Conservation (phyloP, 1,140 invertebrate genomes). For the Ceratosolen solmsi region DNA sequence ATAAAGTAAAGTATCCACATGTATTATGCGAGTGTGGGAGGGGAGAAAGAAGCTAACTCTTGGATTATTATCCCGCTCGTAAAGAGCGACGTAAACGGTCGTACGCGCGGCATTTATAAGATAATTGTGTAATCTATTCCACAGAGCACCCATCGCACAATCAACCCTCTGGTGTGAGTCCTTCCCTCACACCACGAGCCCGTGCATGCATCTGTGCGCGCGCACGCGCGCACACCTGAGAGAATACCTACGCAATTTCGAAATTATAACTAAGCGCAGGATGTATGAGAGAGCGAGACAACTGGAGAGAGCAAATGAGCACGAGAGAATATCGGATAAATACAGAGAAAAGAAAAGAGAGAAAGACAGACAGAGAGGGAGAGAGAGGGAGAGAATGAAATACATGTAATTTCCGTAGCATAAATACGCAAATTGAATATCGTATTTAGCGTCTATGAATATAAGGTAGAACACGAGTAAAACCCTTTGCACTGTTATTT, state of each 20-base stretch:
- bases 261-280: conserved; percentile 20
- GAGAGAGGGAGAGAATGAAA: conserved; percentile 1
- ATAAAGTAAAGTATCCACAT: too few relatives aligned
- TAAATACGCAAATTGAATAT: conserved; percentile 53
- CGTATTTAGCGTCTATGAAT: conserved; percentile 26
- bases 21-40: background rate
- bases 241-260: background rate
- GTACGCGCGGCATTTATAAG: conserved; percentile 64
- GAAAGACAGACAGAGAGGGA: background rate
- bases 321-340: background rate
- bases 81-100: conserved; percentile 53
- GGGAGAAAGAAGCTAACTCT: conserved; percentile 50
- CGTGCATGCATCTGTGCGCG: background rate
- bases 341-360: background rate
- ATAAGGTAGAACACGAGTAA: background rate
- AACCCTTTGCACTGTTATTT: background rate
- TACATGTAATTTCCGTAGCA: conserved; percentile 28
- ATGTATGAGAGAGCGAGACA: background rate
- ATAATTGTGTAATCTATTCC: conserved; percentile 68
- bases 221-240: background rate
- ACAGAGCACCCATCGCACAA: conserved; percentile 54
- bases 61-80: conserved; percentile 50
- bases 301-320: background rate
- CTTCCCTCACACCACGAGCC: background rate
- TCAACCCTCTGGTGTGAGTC: conserved; percentile 55